Conservation (phyloP, 2,888 invertebrate genomes). For the Omphaloscelis lunosa region DNA sequence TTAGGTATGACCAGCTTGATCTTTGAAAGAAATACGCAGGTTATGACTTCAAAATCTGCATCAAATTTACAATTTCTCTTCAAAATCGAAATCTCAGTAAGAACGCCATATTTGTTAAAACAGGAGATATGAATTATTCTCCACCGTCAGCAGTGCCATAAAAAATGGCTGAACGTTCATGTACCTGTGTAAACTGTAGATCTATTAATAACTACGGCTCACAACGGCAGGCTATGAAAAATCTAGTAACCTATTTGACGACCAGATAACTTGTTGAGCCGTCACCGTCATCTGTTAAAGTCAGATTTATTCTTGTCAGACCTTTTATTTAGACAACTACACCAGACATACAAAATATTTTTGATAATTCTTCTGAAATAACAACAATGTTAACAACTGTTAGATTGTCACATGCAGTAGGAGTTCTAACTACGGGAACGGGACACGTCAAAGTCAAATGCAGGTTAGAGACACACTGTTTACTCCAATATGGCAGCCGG, state of each 20-base stretch:
- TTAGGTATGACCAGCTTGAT: too few species aligned
- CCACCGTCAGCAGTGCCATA: background rate
- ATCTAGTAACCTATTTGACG: constrained; percentile 1
- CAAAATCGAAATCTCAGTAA: background rate
- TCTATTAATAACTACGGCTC: constrained; percentile 6
- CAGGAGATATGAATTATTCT: background rate
- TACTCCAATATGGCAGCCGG: background rate
- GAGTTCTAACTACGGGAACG: background rate
- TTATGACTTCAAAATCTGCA: too few species aligned
- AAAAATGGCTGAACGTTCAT: constrained; percentile 5
- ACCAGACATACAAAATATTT: background rate
- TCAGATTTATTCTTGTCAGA: background rate
- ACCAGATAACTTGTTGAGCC: constrained; percentile 42
- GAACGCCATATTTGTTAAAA: background rate
- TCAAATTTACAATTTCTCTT: background rate
- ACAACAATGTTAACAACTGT: background rate
- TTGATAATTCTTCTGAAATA: background rate
- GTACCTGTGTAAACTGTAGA: background rate
- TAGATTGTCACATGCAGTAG: background rate
- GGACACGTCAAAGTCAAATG: background rate
- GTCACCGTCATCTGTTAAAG: constrained; percentile 12
- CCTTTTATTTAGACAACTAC: background rate
- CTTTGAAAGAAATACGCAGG: too few species aligned
- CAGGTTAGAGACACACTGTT: background rate
- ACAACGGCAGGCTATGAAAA: background rate